phyloP scores from a whole-genome alignment of 1,140 invertebrate species.

The Popillia japonica region DNA sequence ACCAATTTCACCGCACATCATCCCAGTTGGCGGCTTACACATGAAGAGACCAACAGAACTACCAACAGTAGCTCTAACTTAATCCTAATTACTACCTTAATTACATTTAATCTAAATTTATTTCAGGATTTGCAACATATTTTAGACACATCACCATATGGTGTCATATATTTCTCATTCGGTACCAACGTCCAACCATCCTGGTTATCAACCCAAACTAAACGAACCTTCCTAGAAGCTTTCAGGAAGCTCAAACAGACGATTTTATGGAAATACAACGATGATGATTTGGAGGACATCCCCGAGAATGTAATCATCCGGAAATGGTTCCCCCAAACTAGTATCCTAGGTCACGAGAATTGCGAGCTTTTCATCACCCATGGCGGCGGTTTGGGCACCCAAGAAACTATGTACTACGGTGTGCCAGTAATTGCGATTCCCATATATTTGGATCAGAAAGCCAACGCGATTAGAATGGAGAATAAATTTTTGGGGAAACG shows the following conservation, averaged over 20 bases:
- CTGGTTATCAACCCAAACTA: constrained; percentile 61
- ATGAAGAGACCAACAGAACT: constrained; percentile 38
- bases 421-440: constrained; percentile 63
- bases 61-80: too few species aligned
- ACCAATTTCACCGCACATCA: constrained; percentile 46
- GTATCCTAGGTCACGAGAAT: constrained; percentile 57
- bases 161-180: constrained; percentile 75
- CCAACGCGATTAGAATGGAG: constrained; percentile 45
- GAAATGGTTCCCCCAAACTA: constrained; percentile 69
- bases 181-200: constrained; percentile 67
- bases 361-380: constrained; percentile 62
- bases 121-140: constrained; percentile 61
- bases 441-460: constrained; percentile 60
- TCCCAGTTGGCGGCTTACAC: constrained; percentile 48
- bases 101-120: too few species aligned
- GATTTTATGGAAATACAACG: constrained; percentile 74
- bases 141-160: constrained; percentile 66
- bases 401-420: constrained; percentile 62
- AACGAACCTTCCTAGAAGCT: constrained; percentile 62
- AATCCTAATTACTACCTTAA: too few species aligned
- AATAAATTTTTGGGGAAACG: constrained; percentile 40
- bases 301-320: constrained; percentile 65
- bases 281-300: constrained; percentile 59
- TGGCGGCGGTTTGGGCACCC: constrained; percentile 60
- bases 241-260: constrained; percentile 66